Base-by-base conservation (phyloP, 2,888 invertebrate genomes). In the Agrilus biguttatus region DNA sequence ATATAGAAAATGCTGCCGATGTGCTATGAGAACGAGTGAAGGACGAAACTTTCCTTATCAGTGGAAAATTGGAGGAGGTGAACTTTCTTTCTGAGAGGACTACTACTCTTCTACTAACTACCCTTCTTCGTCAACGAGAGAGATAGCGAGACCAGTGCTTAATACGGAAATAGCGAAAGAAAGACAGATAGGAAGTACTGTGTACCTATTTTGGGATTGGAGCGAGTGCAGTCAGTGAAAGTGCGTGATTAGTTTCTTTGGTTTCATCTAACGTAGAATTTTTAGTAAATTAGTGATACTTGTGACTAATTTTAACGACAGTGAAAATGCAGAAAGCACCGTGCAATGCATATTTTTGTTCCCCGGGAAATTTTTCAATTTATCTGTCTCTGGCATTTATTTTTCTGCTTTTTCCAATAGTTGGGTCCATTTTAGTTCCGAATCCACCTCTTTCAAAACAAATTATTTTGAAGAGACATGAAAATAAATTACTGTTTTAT, bases 251-350 rank as follows among this genome's bases (percentile, higher is more conserved):
- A 56, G 57, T 56, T 60, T 58, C 28, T 28, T 56, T 46, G 46
- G 48, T 53, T 53, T 47, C 43, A 46, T 48, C 48, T 45, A 47
- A 49, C 41, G 53, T 54, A 54, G 53, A 51, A 45, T 51, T 54
- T 51, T 50, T 54, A 53, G 53, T 53, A 53, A 52, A 51, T 51
- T 63, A 63, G 65, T 62, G 62, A 63, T 63, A 61, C 55, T 63
- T 63, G 63, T 64, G 63, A 62, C 60, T 61, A 58, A 61, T 60
- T 62, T 60, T 51, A 51, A 49, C 28, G 28, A 28, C 60, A 58
- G 59, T 61, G 60, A 55, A 51, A 52, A 53, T 52, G 49, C 49
- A 46, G 44, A 49, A 47, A 35, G 45, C 45, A 44, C 33, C 36
- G 40, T 43, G 38, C 47, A 45, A 36, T 56, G 55, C 51, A 52